Percentiles rank a stretch among this genome's conserved stretches.
These are phyloP conservation scores for Platycnemis pennipes DNA, from an alignment of 2,888 invertebrate genomes.

Conservation along the genomic window DNA sequence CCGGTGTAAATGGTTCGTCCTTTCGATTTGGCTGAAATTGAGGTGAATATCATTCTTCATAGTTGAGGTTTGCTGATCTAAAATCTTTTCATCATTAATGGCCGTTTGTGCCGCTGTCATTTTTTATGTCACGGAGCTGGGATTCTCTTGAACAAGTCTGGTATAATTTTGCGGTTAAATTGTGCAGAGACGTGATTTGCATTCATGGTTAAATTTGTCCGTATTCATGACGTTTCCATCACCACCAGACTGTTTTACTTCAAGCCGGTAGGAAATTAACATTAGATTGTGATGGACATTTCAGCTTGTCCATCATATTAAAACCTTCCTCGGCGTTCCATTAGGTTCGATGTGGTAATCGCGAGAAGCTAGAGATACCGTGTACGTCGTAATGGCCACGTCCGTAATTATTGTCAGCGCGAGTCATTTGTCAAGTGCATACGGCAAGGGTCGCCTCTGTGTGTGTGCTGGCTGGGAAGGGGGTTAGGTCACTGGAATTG, in stretches of 20 bases:
- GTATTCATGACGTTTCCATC: slow-evolving; percentile 3
- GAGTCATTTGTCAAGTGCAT: slow-evolving; percentile 39
- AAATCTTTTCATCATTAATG: neutral
- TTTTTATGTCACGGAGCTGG: neutral
- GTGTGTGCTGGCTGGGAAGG: neutral
- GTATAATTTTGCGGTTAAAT: neutral
- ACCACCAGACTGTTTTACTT: neutral
- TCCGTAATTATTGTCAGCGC: slow-evolving; percentile 36
- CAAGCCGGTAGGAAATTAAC: neutral
- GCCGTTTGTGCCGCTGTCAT: neutral
- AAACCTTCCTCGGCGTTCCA: neutral
- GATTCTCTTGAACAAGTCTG: neutral
- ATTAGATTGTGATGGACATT: slow-evolving; percentile 32
- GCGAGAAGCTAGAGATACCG: slow-evolving; percentile 10
- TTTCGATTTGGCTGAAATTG: too few relatives aligned
- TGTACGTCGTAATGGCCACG: slow-evolving; percentile 4
- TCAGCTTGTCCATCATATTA: neutral
- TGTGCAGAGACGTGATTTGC: neutral
- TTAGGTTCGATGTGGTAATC: slow-evolving; percentile 26
- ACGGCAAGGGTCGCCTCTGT: neutral
- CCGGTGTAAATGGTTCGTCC: too few relatives aligned
- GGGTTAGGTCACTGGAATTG: neutral
- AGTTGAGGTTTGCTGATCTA: neutral
- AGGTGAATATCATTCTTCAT: too few relatives aligned
- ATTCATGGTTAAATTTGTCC: neutral